Evolutionary conservation across 1,140 invertebrate species (phyloP), one percentile per base, ranked within the genome.

Genomic region (Sminthurides bifidus): DNA sequence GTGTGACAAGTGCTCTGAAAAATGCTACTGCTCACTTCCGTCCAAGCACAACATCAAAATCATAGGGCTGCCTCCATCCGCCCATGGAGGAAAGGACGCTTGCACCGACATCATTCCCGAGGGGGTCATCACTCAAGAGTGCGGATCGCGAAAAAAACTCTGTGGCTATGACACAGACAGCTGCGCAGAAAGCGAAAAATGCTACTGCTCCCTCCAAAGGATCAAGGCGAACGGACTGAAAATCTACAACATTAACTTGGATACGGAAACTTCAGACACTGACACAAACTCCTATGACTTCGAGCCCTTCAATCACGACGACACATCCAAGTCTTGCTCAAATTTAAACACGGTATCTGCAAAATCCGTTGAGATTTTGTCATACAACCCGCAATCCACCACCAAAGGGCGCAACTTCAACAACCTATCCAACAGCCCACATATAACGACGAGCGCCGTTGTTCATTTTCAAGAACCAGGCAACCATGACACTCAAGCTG

Each of bases 131-230:
- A 52, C 38, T 17, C 70, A 27, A 48, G 57, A 26, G 27, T 59
- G 43, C 37, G 49, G 44, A 54, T 26, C 31, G 2, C 5, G 31
- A 15, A 54, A 51, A 71, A 77, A 68, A 63, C 35, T 78, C 52
- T 81, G 84, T 65, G 77, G 79, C 2, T 90, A 85, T 67, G 86
- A 89, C 66, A 85, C 85, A 0, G 86, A 90, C 65, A 87, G 83
- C 62, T 90, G 87, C 68, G 79, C 83, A 0, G 87, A 87, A 54
- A 86, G 83, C 67, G 87, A 88, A 66, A 89, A 89, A 68, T 92
- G 87, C 67, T 92, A 92, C 67, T 92, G 87, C 69, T 70, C 69
- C 12, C 57, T 71, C 17, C 64, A 70, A 54, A 52, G 66, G 3
- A 61, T 69, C 37, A 68, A 67, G 52, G 62, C 68, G 26, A 68